Evolutionary conservation across 2,797 vertebrate species (phyloP), one percentile per base, ranked within the genome.

Genomic region (Caiman crocodilus): DNA sequence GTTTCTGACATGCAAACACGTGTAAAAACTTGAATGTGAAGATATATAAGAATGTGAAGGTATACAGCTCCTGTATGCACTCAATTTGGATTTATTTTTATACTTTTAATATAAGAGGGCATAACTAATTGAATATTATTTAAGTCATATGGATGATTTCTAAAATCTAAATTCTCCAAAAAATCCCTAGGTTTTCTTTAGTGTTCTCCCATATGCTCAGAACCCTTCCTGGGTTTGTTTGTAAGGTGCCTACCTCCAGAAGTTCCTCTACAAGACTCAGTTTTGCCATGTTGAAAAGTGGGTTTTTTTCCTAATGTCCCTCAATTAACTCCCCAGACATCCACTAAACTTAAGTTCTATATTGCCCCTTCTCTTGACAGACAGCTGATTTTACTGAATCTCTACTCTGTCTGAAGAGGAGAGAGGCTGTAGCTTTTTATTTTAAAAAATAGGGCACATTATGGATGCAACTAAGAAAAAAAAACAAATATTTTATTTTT

Each of bases 1-100:
- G 0, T 13, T 88, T 82, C 80, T 74, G 59, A 81, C 15, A 59
- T 60, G 42, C n/a, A 42, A 93, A 23, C 0, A 21, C 25, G 74
- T 4, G 1, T 42, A 21, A 64, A 91, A 76, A 81, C 10, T 13
- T 58, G 82, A 87, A 1, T 14, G 6, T 30, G 75, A 88, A 79
- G 5, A 14, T 16, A 78, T 0, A 35, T 57, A 32, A 67, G 28
- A 78, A 23, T 28, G 11, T 26, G 5, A 1, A 28, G 0, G 0
- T 2, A 5, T 0, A 15, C 10, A n/a, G 42, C 9, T 73, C 50
- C 25, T 42, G 35, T 25, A 73, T 7, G 14, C 63, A 84, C 73
- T 50, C 60, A 57, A 64, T 69, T 86, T 3, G 25, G 94, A 82
- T 15, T 61, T 73, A 61, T 14, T 80, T 63, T 64, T 8, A 0